Evolutionary conservation across 2,888 invertebrate genomes (phyloP), one percentile per base, ranked within the genome.

Genomic region (Orthosia incerta): DNA sequence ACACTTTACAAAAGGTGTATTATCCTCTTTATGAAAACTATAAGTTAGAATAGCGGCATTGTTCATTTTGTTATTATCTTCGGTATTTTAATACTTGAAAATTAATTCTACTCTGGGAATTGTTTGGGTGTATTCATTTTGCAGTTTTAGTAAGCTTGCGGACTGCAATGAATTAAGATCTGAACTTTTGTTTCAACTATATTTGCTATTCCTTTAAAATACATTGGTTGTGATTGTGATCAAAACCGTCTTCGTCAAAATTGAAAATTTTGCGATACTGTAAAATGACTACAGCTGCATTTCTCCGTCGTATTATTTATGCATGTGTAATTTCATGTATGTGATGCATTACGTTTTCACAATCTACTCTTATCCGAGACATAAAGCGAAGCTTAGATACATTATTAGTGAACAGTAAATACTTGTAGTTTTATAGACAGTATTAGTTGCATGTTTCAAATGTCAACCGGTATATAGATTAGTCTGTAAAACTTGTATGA

Each of bases 1-100:
- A 71, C 74, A 68, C 62, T 80, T 63, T 59, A 79, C 70, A 79
- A 81, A 77, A 80, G 73, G 76, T 80, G 69, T 71, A 79, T 81
- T 83, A 76, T 79, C 46, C 61, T 66, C 71, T 73, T 64, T 71
- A 74, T 82, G 68, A 64, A 74, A 84, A 74, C 76, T 81, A 64
- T 71, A 76, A 74, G 65, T 82, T 74, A 53, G 12, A 56, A 66
- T 61, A 69, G 23, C 57, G 13, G 26, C 20, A 76, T 70, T 79
- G 69, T 83, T 70, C 59, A 53, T 53, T 55, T 62, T 78, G 74
- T 61, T 69, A 65, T 55, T 72, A 45, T 62, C 46, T 77, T 77
- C 51, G 31, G 59, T 65, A 67, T 68, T 76, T 63, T 78, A 65
- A 64, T 53, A 64, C 16, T 64, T 64, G 9, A 16, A 67, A 53